Conservation (phyloP, 2,113 vertebrate genomes). For the Peucedramus taeniatus region DNA sequence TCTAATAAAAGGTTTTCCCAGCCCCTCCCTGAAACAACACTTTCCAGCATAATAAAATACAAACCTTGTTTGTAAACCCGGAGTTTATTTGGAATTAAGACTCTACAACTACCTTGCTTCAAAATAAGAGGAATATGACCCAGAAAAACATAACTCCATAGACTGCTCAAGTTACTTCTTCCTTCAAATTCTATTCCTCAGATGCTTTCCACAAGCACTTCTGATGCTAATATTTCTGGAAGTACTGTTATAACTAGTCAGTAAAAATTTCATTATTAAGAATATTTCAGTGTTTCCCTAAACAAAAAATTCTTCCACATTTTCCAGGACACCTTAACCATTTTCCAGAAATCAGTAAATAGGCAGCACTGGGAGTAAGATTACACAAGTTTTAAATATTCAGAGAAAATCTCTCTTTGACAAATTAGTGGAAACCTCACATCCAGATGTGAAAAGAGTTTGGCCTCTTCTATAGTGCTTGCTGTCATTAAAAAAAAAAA, state of each 20-base stretch:
- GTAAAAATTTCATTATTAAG: background rate
- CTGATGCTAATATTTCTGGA: background rate
- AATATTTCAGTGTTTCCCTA: background rate
- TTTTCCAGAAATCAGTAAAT: background rate
- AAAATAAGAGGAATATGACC: background rate
- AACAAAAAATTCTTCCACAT: background rate
- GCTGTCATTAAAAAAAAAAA: background rate
- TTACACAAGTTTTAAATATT: background rate
- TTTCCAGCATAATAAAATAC: background rate
- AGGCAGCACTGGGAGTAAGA: background rate
- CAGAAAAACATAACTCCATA: background rate
- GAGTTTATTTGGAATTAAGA: background rate
- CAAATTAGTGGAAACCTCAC: background rate
- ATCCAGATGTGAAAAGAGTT: background rate
- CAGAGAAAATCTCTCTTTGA: background rate
- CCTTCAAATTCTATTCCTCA: background rate
- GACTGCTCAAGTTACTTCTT: background rate
- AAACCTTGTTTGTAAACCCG: accelerated
- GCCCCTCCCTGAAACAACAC: background rate
- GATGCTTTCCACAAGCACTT: background rate
- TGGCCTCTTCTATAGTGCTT: background rate
- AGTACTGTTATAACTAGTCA: background rate
- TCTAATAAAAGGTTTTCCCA: background rate
- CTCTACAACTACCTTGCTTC: background rate
- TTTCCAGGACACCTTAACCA: background rate